A percentile compares a stretch with the other conserved stretches of the same genome.
These are phyloP conservation scores for Enteromius thamalakanensis DNA, from an alignment of 2,797 vertebrate genomes.

Conservation along the genomic window DNA sequence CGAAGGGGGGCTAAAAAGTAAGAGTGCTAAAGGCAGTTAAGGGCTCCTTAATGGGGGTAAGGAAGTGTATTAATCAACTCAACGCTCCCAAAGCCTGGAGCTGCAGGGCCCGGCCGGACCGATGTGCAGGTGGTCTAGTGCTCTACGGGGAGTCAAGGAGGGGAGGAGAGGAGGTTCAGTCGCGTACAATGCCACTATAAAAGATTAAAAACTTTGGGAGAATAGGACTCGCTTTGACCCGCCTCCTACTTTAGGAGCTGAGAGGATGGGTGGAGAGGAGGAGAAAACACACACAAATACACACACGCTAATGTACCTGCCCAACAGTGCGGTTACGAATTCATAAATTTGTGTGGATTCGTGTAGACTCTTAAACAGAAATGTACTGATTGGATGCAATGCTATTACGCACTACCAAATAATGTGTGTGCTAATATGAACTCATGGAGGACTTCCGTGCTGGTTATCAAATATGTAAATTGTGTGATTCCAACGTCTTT, in stretches of 20 bases:
- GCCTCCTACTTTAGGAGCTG: constrained; percentile 61
- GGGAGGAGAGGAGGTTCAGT: constrained; percentile 58
- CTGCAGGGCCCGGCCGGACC: constrained; percentile 42
- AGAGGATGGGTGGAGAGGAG: constrained; percentile 60
- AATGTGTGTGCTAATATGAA: not conserved
- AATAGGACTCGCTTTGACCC: constrained; percentile 56
- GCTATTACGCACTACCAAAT: not conserved
- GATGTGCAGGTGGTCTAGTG: constrained; percentile 64
- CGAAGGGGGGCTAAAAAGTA: constrained; percentile 77
- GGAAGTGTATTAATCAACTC: constrained; percentile 85
- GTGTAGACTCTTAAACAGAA: not conserved
- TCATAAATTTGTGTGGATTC: not conserved
- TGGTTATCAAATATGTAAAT: constrained; percentile 8
- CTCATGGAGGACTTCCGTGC: not conserved
- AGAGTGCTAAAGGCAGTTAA: constrained; percentile 84
- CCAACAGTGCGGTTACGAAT: not conserved
- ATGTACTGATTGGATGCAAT: not conserved
- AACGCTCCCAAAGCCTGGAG: constrained; percentile 70
- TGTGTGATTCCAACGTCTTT: not conserved
- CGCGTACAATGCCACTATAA: constrained; percentile 60
- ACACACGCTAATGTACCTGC: constrained; percentile 46
- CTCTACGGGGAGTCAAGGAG: constrained; percentile 58
- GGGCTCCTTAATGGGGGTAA: constrained; percentile 85
- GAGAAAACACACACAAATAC: constrained; percentile 59
- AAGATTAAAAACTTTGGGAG: constrained; percentile 63